Percentiles rank a stretch among this genome's conserved stretches.
These are phyloP conservation scores for Platycheirus rosarum DNA, from an alignment of 2,888 invertebrate genomes.

Conservation along the genomic window DNA sequence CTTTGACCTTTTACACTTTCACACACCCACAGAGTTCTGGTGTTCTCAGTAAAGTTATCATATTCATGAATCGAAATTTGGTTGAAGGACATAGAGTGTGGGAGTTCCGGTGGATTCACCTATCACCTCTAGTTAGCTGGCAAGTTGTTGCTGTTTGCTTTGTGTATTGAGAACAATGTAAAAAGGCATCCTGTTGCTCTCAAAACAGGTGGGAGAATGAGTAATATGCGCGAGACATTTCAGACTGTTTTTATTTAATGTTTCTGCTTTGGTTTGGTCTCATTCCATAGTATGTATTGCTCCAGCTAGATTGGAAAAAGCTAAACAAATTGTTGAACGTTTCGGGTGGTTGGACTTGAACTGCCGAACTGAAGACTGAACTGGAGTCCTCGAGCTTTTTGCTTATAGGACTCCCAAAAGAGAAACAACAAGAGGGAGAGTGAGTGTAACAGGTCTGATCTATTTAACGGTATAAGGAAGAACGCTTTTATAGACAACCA, in stretches of 20 bases:
- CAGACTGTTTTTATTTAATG: slow-evolving; percentile 7
- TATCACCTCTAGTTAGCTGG: background rate
- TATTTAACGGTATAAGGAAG: slow-evolving; percentile 29
- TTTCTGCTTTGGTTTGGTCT: background rate
- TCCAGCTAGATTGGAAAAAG: slow-evolving; percentile 38
- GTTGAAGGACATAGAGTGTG: background rate
- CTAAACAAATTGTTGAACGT: slow-evolving; percentile 69
- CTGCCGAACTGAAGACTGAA: background rate
- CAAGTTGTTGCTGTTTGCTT: slow-evolving; percentile 29
- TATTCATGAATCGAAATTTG: slow-evolving; percentile 7
- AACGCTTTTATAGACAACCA: slow-evolving; percentile 39
- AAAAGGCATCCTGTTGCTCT: slow-evolving; percentile 72
- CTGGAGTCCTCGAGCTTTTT: slow-evolving; percentile 17
- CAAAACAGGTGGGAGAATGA: slow-evolving; percentile 66
- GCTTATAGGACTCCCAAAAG: background rate
- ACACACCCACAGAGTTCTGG: slow-evolving; percentile 3
- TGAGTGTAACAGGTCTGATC: slow-evolving; percentile 70
- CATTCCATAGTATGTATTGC: slow-evolving; percentile 14
- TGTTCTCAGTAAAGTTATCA: background rate
- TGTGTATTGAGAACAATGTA: slow-evolving; percentile 42
- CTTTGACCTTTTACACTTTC: slow-evolving; percentile 60
- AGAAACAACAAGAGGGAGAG: slow-evolving; percentile 23
- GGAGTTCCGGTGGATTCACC: background rate
- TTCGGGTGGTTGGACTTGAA: slow-evolving; percentile 13
- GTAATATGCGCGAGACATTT: slow-evolving; percentile 55